Conservation (phyloP, 1,140 invertebrate genomes). For the Thaumetopoea pityocampa region DNA sequence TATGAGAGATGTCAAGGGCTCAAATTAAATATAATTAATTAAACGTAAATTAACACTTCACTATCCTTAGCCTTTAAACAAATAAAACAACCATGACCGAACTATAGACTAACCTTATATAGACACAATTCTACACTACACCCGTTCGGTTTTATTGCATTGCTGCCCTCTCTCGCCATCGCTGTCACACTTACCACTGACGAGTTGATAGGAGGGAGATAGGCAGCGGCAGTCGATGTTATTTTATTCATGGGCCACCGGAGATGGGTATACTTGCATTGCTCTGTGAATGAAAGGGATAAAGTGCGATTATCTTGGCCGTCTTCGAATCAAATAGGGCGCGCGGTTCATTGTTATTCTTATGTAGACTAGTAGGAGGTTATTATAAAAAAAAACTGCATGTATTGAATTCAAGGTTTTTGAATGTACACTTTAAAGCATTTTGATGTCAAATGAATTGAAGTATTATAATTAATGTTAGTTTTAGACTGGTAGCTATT, state of each 20-base stretch:
- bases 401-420: conserved; percentile 43
- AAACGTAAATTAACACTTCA: conserved; percentile 61
- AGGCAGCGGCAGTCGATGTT: conserved; percentile 52
- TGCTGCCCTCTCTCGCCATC: conserved; percentile 38
- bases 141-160: conserved; percentile 57
- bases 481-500: too few relatives aligned
- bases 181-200: conserved; percentile 31
- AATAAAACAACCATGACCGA: conserved; percentile 49
- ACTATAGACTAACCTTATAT: conserved; percentile 40
- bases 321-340: conserved; percentile 56
- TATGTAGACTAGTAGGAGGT: conserved; percentile 60
- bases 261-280: conserved; percentile 39
- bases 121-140: conserved; percentile 51
- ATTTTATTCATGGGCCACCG: conserved; percentile 62
- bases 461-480: too few relatives aligned
- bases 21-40: conserved; percentile 51
- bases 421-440: too few relatives aligned
- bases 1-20: conserved; percentile 1
- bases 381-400: conserved; percentile 56
- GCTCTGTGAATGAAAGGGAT: conserved; percentile 42
- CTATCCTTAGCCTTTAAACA: conserved; percentile 35
- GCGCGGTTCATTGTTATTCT: conserved; percentile 60
- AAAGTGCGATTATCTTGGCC: conserved; percentile 39
- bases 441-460: too few relatives aligned
- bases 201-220: conserved; percentile 35